Base-by-base conservation (phyloP, 2,113 vertebrate species). In the Oncorhynchus tshawytscha region DNA sequence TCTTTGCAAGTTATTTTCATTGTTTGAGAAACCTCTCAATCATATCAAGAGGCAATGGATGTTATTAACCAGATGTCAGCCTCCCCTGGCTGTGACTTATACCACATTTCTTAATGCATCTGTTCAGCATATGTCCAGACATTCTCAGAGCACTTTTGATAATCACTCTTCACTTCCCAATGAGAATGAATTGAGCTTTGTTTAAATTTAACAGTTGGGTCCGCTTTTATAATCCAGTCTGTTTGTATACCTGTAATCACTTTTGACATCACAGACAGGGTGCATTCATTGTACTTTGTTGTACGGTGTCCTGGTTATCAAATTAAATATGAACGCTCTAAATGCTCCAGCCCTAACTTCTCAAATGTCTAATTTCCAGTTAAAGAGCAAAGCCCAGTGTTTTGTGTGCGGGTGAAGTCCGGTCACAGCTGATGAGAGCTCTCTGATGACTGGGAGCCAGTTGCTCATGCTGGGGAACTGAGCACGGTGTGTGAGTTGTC, bases 71-170 rank as follows among this genome's bases (percentile, higher is more conserved):
- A 75, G 79, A 87, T 87, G 86, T 80, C 3, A 11, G 57, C 77
- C 24, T 12, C 18, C 39, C 8, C 29, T 29, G 3, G 22, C 51
- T n/a, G 22, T 51, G 39, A 39, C 39, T 62, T 16, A 49, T 54
- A 57, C 57, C 25, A 5, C 31, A 34, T 74, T 72, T 51, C 2
- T 45, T 45, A 45, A 45, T 45, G 71, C 86, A 89, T 84, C 75
- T 89, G 88, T 78, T 20, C 29, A 71, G 39, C 86, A 86, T 73
- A 25, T 80, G 84, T 18, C 73, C 77, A 9, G 73, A 20, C 39
- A 57, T 45, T 65, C 12, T n/a, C 18, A 2, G 39, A 48, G 24
- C 62, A 59, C 64, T 68, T 70, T 62, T 45, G 39, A 12, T 45
- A 12, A 20, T 59, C 68, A 48, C 31, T 39, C 5, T 8, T 68